Evolutionary conservation across 1,140 invertebrate genomes (phyloP), one percentile per base, ranked within the genome.

Genomic region (Anastrepha obliqua): DNA sequence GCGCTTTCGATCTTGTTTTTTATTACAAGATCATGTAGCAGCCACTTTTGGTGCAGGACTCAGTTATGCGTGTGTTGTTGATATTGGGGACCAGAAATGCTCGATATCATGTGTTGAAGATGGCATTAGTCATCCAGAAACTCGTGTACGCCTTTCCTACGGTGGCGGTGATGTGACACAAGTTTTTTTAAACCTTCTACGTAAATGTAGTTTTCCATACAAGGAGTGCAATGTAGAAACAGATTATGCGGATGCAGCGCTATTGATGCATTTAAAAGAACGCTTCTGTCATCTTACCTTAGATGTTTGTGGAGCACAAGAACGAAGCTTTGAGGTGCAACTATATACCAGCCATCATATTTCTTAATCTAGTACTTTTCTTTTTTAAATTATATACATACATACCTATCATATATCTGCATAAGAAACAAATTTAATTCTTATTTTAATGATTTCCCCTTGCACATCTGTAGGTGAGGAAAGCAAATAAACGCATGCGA

Each of bases 61-160:
- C 17, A 96, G 97, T 44, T 97, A 96, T 93, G 98, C 98, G 9
- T 99, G 98, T 94, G 98, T 99, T 17, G 97, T 99, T 8, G 98
- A 99, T 93, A 96, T 99, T 74, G 98, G 98, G 0, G 98, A 98
- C 92, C 97, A 98, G 93, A 99, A 99, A 94, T 98, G 97, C 2
- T 97, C 98, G 0, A 96, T 99, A 17, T 98, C 97, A 13, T 99
- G 98, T 94, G 98, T 99, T 3, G 98, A 99, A 94, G 98, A 99
- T 95, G 98, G 98, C 15, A 97, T 99, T 87, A 99, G 98, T 78
- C 97, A 98, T 90, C 95, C 96, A 91, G 96, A 97, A 85, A 98
- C 98, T 0, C 95, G 98, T 91, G 95, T 97, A 78, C 93, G 96
- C 86, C 95, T 98, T 94, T 97, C 98, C 89, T 98, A 98, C 93